phyloP scores from a whole-genome alignment of 2,113 vertebrate species.

The Neoarius graeffei region DNA sequence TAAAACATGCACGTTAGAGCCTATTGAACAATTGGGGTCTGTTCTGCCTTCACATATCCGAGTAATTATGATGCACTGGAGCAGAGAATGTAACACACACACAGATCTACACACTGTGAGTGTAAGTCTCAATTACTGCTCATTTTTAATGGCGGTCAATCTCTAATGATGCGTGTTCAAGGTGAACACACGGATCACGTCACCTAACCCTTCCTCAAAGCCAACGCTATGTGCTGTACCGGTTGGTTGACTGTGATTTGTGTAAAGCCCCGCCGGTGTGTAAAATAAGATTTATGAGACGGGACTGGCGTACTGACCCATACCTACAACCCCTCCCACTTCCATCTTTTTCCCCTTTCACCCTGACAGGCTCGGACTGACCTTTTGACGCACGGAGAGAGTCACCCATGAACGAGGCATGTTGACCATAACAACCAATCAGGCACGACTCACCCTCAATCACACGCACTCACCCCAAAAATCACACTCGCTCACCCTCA shows the following conservation, averaged over 20 bases:
- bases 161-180: conserved; percentile 41
- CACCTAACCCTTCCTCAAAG: conserved; percentile 56
- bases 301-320: conserved; percentile 64
- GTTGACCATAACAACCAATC: conserved; percentile 52
- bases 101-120: background rate
- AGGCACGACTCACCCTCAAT: conserved; percentile 24
- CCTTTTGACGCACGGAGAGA: conserved; percentile 49
- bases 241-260: conserved; percentile 52
- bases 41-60: background rate
- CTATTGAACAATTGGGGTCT: background rate
- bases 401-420: conserved; percentile 46
- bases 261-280: conserved; percentile 62
- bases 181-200: conserved; percentile 38
- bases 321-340: conserved; percentile 43
- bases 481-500: conserved; percentile 27
- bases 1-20: background rate
- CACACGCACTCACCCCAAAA: conserved; percentile 48
- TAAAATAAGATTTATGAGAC: conserved; percentile 75
- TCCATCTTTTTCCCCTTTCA: conserved; percentile 62
- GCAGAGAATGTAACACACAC: conserved; percentile 16
- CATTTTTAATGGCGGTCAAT: conserved; percentile 38
- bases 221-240: conserved; percentile 38
- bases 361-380: conserved; percentile 51
- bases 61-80: conserved; percentile 22
- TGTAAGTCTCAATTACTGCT: conserved; percentile 27